phyloP scores from a whole-genome alignment of 2,113 vertebrate species.

The Phainopepla nitens region DNA sequence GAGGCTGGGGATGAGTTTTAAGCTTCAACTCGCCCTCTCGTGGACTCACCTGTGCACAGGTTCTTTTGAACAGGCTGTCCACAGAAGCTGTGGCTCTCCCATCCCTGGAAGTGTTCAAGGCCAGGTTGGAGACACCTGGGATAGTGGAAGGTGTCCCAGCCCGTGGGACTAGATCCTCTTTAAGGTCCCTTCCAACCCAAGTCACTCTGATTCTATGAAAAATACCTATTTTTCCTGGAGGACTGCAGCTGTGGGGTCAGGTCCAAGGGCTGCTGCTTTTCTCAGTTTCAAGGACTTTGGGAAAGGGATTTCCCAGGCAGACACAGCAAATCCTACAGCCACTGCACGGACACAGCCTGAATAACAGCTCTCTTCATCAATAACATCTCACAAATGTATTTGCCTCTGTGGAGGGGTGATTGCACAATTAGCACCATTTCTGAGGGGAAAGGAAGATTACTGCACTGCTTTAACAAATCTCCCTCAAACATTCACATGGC shows the following conservation, averaged over 20 bases:
- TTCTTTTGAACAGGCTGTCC: neutral
- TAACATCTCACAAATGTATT: neutral
- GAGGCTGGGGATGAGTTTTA: fast-evolving
- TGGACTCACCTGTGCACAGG: neutral
- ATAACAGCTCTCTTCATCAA: neutral
- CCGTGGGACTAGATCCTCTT: fast-evolving
- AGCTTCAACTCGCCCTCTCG: neutral
- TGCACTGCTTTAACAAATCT: fast-evolving
- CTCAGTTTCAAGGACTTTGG: neutral
- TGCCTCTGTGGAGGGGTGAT: neutral
- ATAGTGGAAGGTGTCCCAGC: neutral
- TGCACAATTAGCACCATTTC: neutral
- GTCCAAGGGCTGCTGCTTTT: neutral
- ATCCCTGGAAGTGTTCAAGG: neutral
- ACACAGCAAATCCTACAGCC: neutral
- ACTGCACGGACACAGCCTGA: neutral
- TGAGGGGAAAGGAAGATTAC: neutral
- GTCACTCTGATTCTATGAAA: neutral
- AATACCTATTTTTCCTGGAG: neutral
- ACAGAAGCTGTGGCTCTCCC: neutral
- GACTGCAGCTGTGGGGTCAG: neutral
- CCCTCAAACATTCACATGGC: neutral
- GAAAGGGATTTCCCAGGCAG: neutral
- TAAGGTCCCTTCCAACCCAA: neutral
- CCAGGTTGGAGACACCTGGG: fast-evolving